Evolutionary conservation across 2,888 invertebrate genomes (phyloP).

Genomic region (Fragum sueziense): DNA sequence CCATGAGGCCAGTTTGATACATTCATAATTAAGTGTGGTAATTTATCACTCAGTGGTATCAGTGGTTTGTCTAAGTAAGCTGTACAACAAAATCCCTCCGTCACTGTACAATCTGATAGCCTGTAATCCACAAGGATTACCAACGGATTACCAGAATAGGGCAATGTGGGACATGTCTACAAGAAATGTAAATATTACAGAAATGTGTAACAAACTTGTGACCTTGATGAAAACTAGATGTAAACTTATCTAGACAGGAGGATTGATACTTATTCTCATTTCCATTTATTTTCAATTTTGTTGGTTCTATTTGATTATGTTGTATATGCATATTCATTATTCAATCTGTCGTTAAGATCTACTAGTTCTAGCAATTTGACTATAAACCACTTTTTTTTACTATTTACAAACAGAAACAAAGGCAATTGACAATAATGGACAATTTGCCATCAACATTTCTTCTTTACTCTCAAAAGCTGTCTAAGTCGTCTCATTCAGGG

Average conservation of each 20-base stretch:
- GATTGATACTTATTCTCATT: neutral
- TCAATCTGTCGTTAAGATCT: no score
- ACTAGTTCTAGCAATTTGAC: no score
- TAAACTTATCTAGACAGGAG: neutral
- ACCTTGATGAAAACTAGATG: neutral
- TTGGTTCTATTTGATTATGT: no score
- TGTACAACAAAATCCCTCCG: constrained; percentile 17
- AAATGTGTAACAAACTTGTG: neutral
- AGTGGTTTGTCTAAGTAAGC: constrained; percentile 11
- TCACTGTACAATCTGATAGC: constrained; percentile 4
- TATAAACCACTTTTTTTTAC: no score
- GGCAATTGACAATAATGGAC: no score
- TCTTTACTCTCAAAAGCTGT: no score
- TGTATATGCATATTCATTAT: no score
- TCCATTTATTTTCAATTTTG: neutral
- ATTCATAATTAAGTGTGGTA: constrained; percentile 12
- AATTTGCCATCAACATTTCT: no score
- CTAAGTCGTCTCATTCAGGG: no score
- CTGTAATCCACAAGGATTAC: constrained; percentile 12
- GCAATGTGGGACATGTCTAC: neutral
- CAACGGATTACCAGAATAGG: neutral
- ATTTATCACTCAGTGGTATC: constrained; percentile 21
- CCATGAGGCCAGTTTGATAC: constrained; percentile 4
- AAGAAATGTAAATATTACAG: constrained; percentile 12
- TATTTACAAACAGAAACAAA: no score